These are phyloP conservation scores for Aldrovandia affinis DNA, from an alignment of 2,797 vertebrate genomes.

Conservation along the genomic window DNA sequence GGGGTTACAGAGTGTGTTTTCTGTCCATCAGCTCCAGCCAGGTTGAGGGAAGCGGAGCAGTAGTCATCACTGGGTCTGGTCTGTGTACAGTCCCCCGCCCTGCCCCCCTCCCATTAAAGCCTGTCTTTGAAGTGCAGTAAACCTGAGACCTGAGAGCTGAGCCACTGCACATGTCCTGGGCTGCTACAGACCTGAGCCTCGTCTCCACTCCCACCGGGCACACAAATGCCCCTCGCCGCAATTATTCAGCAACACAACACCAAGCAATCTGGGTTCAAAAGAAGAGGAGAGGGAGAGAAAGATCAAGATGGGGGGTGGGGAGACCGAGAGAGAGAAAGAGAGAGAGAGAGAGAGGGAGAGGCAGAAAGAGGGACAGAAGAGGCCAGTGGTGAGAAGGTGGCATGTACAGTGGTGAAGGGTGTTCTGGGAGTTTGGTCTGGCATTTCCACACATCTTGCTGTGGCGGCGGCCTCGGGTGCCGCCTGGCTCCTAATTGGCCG, in stretches of 20 bases:
- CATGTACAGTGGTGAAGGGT: neutral
- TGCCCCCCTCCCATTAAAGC: neutral
- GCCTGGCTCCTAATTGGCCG: conserved; percentile 23
- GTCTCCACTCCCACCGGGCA: neutral
- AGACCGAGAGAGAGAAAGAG: neutral
- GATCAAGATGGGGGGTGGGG: neutral
- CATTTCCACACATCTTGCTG: neutral
- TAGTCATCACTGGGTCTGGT: neutral
- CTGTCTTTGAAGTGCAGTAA: neutral
- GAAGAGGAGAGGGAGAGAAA: neutral
- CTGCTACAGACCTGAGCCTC: neutral
- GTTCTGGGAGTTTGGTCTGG: neutral
- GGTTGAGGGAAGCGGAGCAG: neutral
- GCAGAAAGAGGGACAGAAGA: neutral
- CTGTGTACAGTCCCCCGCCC: neutral
- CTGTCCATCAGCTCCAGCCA: neutral
- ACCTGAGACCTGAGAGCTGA: neutral
- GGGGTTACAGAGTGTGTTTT: neutral
- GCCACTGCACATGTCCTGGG: neutral
- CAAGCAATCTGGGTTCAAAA: neutral
- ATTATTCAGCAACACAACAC: neutral
- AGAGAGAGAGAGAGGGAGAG: neutral
- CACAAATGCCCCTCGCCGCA: neutral
- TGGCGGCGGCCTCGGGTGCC: conserved; percentile 14
- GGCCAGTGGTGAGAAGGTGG: neutral